phyloP scores from a whole-genome alignment of 2,888 invertebrate species.

The Diachrysia chrysitis region DNA sequence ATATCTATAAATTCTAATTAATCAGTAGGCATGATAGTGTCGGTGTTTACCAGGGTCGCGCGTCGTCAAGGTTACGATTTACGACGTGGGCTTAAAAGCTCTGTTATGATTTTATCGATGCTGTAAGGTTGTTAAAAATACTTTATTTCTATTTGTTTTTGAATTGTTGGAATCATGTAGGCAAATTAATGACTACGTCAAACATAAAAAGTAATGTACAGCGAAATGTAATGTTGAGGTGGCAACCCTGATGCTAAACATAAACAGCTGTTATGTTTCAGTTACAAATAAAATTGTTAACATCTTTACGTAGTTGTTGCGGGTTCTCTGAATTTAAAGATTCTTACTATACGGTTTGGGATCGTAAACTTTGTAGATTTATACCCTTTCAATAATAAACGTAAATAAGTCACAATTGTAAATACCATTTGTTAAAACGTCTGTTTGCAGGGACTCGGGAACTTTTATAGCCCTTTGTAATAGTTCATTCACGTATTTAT shows the following conservation, averaged over 20 bases:
- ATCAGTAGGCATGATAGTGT: conserved; percentile 71
- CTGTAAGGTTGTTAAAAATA: conserved; percentile 46
- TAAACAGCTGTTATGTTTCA: conserved; percentile 64
- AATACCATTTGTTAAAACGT: conserved; percentile 53
- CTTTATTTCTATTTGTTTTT: conserved; percentile 47
- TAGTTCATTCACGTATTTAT: conserved; percentile 54
- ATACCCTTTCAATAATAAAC: conserved; percentile 57
- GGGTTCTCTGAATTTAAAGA: conserved; percentile 59
- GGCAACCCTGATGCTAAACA: conserved; percentile 53
- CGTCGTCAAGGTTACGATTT: conserved; percentile 68
- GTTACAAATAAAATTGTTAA: conserved; percentile 62
- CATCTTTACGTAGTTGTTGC: conserved; percentile 59
- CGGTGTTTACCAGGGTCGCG: conserved; percentile 60
- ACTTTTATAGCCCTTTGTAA: conserved; percentile 54
- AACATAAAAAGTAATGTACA: conserved; percentile 42
- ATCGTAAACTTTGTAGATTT: conserved; percentile 62
- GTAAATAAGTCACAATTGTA: conserved; percentile 55
- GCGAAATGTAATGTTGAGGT: conserved; percentile 33
- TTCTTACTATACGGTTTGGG: conserved; percentile 51
- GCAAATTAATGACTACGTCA: conserved; percentile 45
- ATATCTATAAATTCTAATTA: conserved; percentile 82
- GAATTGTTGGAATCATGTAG: conserved; percentile 21
- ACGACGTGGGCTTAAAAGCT: conserved; percentile 51
- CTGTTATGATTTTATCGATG: conserved; percentile 60
- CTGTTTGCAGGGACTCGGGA: conserved; percentile 50